Conservation (phyloP, 1,140 invertebrate genomes). For the Spodoptera litura region DNA sequence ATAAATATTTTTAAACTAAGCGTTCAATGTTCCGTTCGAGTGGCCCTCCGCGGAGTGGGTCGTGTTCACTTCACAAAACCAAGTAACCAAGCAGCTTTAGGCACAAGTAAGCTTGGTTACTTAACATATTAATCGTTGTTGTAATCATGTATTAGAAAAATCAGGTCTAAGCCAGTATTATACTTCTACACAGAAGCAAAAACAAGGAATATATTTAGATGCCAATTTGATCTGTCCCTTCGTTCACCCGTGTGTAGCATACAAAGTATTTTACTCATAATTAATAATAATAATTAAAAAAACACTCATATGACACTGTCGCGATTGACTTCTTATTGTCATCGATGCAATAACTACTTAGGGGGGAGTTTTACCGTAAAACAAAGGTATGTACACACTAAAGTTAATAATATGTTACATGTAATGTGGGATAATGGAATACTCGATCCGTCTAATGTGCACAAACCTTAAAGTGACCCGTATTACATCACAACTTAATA, state of each 20-base stretch:
- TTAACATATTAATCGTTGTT: too few species aligned
- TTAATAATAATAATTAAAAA: constrained; percentile 54
- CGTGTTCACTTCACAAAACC: too few species aligned
- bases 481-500: constrained; percentile 45
- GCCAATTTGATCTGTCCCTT: constrained; percentile 55
- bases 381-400: constrained; percentile 64
- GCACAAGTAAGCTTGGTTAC: too few species aligned
- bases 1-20: constrained; percentile 21
- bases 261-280: constrained; percentile 58
- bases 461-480: constrained; percentile 56
- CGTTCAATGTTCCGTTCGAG: constrained; percentile 24
- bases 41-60: neutral
- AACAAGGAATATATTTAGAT: constrained; percentile 53
- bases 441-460: constrained; percentile 55
- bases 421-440: constrained; percentile 36
- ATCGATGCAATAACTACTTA: constrained; percentile 57
- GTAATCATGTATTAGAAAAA: too few species aligned
- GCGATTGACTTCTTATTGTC: constrained; percentile 70
- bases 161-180: neutral
- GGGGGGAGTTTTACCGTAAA: constrained; percentile 49
- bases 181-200: constrained; percentile 16
- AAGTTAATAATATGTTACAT: constrained; percentile 50
- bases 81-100: too few species aligned
- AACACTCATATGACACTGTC: constrained; percentile 66
- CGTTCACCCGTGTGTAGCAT: constrained; percentile 57